Base-by-base conservation (phyloP, 2,888 invertebrate species). In the Nematopogon swammerdamellus region DNA sequence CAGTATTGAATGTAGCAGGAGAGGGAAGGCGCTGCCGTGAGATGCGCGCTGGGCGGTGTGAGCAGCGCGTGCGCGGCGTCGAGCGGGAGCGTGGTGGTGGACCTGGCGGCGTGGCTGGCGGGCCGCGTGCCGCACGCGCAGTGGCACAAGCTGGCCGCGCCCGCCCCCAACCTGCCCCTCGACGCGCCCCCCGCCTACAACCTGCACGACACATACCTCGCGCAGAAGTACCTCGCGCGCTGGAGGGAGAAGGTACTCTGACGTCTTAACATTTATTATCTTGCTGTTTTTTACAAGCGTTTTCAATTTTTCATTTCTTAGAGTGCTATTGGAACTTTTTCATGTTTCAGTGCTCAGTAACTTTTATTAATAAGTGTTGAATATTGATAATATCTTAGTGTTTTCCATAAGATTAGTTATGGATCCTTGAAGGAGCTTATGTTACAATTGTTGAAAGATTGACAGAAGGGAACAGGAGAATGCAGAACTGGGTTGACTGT, bases 81-180 rank as follows among this genome's bases (percentile, higher is more conserved):
- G 50, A 50, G 70, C 30, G 63, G 76, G 62, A 63, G 74, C 70
- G 53, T 75, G 49, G 76, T 77, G 19, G 70, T 85, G 19, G 77
- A 83, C 52, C 66, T 85, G 49, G 80, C 76, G 2, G 81, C 82
- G 30, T 83, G 82, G 80, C 59, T 80, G 50, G 70, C 70, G 18
- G 79, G 80, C 14, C 59, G 59, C 45, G 75, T 80, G 56, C 67
- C 75, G 48, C 72, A 68, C 59, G 54, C 60, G 25, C 66, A 70
- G 52, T 79, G 80, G 80, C 64, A 72, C 1, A 68, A 72, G 2
- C 65, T 77, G 46, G 62, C 63, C 47, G 59, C 54, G 17, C 59
- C 55, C 53, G 53, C 58, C 49, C 54, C 62, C 45, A 48, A 53
- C 55, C 54, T 16, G 54, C 54, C n/a, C 54, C 45, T 62, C 66